These are phyloP conservation scores for Aleadryas rufinucha DNA, from an alignment of 2,113 vertebrate species.

Conservation along the genomic window DNA sequence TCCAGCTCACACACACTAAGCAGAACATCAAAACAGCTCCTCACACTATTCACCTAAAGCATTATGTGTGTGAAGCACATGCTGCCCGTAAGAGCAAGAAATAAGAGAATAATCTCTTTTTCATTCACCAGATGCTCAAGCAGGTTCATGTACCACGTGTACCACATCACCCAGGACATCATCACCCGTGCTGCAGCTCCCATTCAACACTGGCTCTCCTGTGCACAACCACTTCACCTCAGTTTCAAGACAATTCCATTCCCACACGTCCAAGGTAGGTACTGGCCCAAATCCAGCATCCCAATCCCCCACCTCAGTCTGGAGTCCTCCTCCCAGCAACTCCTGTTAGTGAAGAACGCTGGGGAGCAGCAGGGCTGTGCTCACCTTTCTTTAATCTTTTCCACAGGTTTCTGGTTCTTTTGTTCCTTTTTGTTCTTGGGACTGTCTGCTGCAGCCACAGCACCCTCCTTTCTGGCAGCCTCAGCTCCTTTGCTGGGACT, in stretches of 20 bases:
- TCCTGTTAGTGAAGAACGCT: not conserved
- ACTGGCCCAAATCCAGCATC: not conserved
- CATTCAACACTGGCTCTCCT: fast-evolving
- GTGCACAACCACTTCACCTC: not conserved
- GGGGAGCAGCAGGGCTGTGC: not conserved
- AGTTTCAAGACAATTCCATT: not conserved
- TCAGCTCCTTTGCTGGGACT: not conserved
- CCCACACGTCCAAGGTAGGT: fast-evolving
- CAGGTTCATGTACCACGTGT: not conserved
- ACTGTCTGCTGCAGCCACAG: not conserved
- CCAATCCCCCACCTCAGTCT: not conserved
- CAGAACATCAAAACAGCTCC: not conserved
- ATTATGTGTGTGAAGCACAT: fast-evolving
- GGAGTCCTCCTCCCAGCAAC: not conserved
- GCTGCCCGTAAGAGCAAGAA: not conserved
- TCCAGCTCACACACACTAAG: not conserved
- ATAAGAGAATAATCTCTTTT: not conserved
- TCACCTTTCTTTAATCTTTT: slow-evolving; percentile 1
- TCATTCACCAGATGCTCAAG: not conserved
- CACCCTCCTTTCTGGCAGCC: not conserved
- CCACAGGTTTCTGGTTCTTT: not conserved
- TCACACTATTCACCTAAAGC: not conserved
- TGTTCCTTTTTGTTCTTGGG: not conserved
- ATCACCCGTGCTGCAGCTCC: not conserved
- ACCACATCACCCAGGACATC: not conserved